Evolutionary conservation across 2,113 vertebrate species (phyloP).

Genomic region (Seriola rivoliana): DNA sequence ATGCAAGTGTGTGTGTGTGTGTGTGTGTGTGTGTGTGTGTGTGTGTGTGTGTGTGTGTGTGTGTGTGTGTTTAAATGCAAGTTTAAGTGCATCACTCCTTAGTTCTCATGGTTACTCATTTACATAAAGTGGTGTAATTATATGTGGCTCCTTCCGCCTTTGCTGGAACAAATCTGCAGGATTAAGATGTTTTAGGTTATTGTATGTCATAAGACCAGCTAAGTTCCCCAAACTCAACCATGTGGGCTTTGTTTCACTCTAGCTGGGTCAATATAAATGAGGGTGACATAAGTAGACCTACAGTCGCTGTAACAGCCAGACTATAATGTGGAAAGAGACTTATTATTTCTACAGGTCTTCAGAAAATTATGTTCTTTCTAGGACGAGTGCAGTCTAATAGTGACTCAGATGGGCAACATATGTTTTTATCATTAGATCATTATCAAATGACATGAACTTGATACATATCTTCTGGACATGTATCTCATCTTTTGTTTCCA

Average conservation of each 20-base stretch:
- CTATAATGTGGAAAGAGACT: too few species aligned
- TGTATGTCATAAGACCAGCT: constrained; percentile 49
- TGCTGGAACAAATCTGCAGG: constrained; percentile 11
- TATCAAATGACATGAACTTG: too few species aligned
- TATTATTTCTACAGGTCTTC: too few species aligned
- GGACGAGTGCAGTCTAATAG: background rate
- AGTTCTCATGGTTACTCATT: background rate
- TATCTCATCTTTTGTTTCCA: background rate
- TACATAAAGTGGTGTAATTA: background rate
- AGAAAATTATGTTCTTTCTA: too few species aligned
- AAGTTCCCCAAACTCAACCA: background rate
- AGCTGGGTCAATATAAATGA: background rate
- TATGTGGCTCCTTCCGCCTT: background rate
- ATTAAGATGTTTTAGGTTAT: constrained; percentile 41
- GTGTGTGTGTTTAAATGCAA: too few species aligned
- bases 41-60: too few species aligned
- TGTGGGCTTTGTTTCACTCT: background rate
- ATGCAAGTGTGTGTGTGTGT: too few species aligned
- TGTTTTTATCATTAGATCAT: too few species aligned
- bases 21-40: too few species aligned
- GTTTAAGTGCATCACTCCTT: background rate
- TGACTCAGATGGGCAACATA: background rate
- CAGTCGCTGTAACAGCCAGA: background rate
- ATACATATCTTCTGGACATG: background rate
- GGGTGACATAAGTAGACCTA: background rate